A percentile compares a stretch with the other conserved stretches of the same genome.
phyloP scores from a whole-genome alignment of 2,797 vertebrate genomes.

The Enteromius trimaculatus region DNA sequence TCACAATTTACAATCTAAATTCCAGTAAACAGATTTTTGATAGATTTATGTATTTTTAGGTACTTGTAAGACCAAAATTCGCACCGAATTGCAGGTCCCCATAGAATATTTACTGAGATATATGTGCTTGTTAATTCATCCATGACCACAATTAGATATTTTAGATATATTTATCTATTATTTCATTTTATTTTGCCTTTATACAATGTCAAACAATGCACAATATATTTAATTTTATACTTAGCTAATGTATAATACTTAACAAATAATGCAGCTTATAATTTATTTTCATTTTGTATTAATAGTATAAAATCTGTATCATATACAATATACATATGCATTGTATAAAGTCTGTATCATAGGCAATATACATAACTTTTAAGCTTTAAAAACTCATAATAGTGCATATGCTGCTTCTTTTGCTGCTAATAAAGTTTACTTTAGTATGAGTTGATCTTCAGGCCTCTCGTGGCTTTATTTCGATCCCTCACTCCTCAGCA shows the following conservation, averaged over 20 bases:
- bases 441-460: not conserved
- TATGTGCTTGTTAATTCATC: not conserved
- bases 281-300: not conserved
- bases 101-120: not conserved
- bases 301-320: not conserved
- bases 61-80: not conserved
- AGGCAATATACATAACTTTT: no score
- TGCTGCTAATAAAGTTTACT: not conserved
- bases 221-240: not conserved
- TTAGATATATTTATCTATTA: not conserved
- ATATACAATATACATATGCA: not conserved
- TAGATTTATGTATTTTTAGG: not conserved
- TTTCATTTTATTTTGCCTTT: not conserved
- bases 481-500: conserved; percentile 5
- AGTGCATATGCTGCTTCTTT: not conserved
- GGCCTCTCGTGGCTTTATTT: not conserved
- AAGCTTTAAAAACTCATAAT: not conserved
- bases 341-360: no score
- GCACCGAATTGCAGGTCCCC: not conserved
- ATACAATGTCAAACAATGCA: not conserved
- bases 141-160: not conserved
- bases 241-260: not conserved
- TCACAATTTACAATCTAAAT: not conserved
- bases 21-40: not conserved
- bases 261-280: not conserved